Evolutionary conservation across 2,113 vertebrate species (phyloP).

Genomic region (Seriola aureovittata): DNA sequence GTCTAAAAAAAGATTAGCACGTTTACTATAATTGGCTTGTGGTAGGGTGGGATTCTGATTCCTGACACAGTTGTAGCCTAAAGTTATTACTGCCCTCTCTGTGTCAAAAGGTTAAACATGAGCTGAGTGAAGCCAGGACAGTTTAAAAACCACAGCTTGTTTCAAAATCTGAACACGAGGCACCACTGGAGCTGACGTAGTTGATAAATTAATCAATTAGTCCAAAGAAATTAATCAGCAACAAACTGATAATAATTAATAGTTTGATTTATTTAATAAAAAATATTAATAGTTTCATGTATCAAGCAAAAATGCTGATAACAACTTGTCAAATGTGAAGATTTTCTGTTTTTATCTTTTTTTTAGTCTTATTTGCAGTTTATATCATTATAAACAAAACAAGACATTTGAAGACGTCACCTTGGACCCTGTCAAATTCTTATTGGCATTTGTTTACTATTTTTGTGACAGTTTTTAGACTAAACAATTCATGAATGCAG

Average conservation of each 20-base stretch:
- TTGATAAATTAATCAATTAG: background rate
- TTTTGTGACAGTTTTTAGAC: background rate
- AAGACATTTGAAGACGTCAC: background rate
- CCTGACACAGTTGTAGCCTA: background rate
- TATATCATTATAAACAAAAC: background rate
- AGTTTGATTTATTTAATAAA: background rate
- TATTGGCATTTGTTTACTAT: background rate
- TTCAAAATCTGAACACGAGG: background rate
- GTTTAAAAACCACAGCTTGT: background rate
- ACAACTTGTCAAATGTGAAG: background rate
- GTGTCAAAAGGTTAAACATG: background rate
- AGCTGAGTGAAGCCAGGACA: background rate
- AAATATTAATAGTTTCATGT: background rate
- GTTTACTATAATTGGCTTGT: background rate
- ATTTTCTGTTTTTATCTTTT: background rate
- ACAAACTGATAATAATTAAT: background rate
- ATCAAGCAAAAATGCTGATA: background rate
- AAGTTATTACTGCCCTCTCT: background rate
- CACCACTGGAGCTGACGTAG: background rate
- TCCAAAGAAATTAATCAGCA: no score
- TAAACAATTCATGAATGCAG: background rate
- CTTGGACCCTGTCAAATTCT: no score
- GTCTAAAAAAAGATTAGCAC: background rate
- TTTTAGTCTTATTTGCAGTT: no score
- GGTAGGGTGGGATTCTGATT: background rate